Conservation (phyloP, 2,113 vertebrate genomes). For the Euleptes europaea region DNA sequence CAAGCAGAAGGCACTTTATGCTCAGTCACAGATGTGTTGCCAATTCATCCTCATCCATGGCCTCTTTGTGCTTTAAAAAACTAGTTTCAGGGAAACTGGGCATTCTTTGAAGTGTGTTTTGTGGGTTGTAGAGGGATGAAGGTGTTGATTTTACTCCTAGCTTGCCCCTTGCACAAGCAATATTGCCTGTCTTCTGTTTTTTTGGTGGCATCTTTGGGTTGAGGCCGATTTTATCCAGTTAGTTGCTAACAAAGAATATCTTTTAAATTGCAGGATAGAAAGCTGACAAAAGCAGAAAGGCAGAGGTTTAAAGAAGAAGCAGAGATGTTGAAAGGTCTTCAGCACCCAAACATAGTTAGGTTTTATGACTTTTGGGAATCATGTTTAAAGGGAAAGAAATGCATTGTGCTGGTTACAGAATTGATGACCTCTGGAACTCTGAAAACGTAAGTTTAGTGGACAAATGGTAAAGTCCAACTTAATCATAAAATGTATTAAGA, state of each 20-base stretch:
- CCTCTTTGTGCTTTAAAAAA: no score
- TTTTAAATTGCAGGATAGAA: constrained; percentile 83
- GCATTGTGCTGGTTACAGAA: constrained; percentile 95
- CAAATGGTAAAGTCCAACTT: constrained; percentile 30
- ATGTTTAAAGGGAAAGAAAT: constrained; percentile 91
- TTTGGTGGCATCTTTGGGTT: neutral
- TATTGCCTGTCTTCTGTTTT: neutral
- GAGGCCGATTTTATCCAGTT: neutral
- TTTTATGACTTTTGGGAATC: constrained; percentile 99
- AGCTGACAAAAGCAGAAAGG: constrained; percentile 92
- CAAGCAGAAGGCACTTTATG: neutral
- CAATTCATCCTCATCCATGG: no score
- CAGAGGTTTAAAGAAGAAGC: constrained; percentile 98
- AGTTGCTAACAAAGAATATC: constrained; percentile 8
- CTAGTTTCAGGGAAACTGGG: no score
- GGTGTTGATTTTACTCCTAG: neutral
- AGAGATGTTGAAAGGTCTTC: constrained; percentile 96
- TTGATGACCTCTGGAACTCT: constrained; percentile 98
- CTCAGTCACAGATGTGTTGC: neutral
- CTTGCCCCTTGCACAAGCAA: neutral
- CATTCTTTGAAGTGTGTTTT: no score
- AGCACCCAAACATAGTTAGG: constrained; percentile 96
- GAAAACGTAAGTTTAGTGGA: constrained; percentile 87
- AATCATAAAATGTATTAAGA: constrained; percentile 46
- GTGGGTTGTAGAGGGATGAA: neutral